Conservation (phyloP, 1,140 invertebrate genomes). For the Belonocnema kinseyi region DNA sequence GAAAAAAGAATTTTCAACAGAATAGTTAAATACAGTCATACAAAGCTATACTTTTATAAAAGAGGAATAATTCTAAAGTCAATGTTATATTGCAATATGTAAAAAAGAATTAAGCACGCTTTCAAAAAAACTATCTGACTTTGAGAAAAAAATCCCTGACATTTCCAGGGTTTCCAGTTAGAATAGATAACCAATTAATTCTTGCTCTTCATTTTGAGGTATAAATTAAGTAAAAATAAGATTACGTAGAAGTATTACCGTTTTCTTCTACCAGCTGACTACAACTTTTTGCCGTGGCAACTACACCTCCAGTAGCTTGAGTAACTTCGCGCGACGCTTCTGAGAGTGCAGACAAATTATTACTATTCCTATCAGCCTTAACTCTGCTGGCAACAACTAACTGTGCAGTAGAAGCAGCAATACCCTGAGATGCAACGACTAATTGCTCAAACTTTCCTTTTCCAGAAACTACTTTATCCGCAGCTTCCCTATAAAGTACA, state of each 20-base stretch:
- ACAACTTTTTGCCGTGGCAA: slow-evolving; percentile 94
- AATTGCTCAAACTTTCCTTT: slow-evolving; percentile 94
- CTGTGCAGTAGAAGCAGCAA: slow-evolving; percentile 97
- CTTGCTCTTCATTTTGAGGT: too few species aligned
- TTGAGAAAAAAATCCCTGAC: too few species aligned
- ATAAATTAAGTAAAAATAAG: slow-evolving; percentile 19
- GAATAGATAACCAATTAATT: too few species aligned
- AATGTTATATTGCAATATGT: too few species aligned
- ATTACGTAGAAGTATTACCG: slow-evolving; percentile 74
- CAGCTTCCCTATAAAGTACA: slow-evolving; percentile 83
- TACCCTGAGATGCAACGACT: slow-evolving; percentile 97
- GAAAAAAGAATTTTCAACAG: too few species aligned
- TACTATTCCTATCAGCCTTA: slow-evolving; percentile 89
- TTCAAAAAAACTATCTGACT: too few species aligned
- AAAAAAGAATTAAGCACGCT: too few species aligned
- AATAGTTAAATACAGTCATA: too few species aligned
- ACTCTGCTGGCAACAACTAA: slow-evolving; percentile 96
- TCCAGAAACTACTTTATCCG: slow-evolving; percentile 93
- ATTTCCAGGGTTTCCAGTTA: too few species aligned
- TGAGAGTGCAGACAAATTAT: slow-evolving; percentile 86
- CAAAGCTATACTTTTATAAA: too few species aligned
- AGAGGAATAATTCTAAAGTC: too few species aligned
- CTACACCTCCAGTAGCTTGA: slow-evolving; percentile 91
- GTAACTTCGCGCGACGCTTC: slow-evolving; percentile 92
- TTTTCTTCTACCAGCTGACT: slow-evolving; percentile 90